Conservation (phyloP, 1,140 invertebrate genomes). For the Diuraphis noxia region DNA sequence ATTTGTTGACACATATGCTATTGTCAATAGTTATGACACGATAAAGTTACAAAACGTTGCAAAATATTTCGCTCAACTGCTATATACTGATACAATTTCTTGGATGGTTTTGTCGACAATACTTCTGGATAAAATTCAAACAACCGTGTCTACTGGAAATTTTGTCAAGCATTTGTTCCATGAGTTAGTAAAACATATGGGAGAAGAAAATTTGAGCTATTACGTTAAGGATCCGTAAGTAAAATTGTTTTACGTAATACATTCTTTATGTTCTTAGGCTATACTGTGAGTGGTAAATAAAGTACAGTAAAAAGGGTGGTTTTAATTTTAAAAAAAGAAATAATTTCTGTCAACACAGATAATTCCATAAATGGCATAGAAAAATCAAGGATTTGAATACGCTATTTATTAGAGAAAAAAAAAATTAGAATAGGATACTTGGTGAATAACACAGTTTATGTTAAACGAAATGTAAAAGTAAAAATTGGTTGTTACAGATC, state of each 20-base stretch:
- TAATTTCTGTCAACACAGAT: no score
- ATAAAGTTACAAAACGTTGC: neutral
- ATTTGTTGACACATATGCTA: neutral
- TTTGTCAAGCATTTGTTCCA: neutral
- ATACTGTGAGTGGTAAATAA: neutral
- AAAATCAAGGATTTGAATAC: neutral
- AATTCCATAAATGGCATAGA: no score
- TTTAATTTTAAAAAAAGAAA: no score
- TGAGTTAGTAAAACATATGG: neutral
- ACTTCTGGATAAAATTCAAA: neutral
- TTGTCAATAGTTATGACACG: neutral
- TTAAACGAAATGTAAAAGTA: neutral
- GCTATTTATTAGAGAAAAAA: neutral
- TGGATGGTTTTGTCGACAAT: neutral
- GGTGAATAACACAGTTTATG: neutral
- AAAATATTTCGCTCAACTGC: neutral
- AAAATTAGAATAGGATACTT: neutral
- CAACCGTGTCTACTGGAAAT: neutral
- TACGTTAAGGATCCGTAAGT: neutral
- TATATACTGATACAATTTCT: neutral
- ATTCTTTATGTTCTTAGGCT: neutral
- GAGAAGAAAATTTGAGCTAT: neutral
- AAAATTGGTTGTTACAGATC: constrained; percentile 67
- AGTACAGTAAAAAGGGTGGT: no score
- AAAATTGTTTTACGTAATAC: neutral